Evolutionary conservation across 2,888 invertebrate genomes (phyloP).

Genomic region (Eristalis pertinax): DNA sequence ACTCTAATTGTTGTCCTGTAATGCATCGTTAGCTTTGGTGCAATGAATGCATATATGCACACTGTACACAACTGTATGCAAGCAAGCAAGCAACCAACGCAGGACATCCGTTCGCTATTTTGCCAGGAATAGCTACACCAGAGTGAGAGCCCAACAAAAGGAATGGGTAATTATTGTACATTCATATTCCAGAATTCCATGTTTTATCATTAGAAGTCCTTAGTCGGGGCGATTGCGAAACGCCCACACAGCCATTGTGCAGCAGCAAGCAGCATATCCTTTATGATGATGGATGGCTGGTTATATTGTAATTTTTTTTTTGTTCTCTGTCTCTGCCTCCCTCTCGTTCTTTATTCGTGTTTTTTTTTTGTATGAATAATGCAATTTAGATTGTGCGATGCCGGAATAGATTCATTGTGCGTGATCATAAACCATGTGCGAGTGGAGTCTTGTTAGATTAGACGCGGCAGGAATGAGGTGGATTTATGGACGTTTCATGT

Average conservation of each 20-base stretch:
- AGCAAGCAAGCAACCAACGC: not conserved
- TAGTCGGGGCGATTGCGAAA: not conserved
- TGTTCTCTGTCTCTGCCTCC: not conserved
- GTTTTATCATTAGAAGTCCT: conserved; percentile 14
- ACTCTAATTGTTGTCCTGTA: conserved; percentile 65
- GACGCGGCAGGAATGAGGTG: conserved; percentile 15
- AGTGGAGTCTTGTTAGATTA: conserved; percentile 48
- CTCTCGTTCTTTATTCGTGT: not conserved
- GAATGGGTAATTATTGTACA: conserved; percentile 34
- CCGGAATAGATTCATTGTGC: conserved; percentile 52
- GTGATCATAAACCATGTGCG: conserved; percentile 56
- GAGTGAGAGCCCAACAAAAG: not conserved
- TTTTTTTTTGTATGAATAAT: conserved; percentile 20
- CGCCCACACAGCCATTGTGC: not conserved
- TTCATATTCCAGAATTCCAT: conserved; percentile 38
- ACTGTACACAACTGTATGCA: not conserved
- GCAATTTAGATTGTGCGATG: conserved; percentile 59
- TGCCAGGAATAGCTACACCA: not conserved
- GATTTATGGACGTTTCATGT: conserved; percentile 47
- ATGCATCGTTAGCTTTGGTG: conserved; percentile 48
- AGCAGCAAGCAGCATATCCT: conserved; percentile 27
- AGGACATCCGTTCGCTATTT: conserved; percentile 53
- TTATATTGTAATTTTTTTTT: conserved; percentile 8
- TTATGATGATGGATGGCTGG: conserved; percentile 49
- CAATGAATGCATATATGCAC: not conserved